Evolutionary conservation across 2,797 vertebrate genomes (phyloP).

Genomic region (Peromyscus eremicus): DNA sequence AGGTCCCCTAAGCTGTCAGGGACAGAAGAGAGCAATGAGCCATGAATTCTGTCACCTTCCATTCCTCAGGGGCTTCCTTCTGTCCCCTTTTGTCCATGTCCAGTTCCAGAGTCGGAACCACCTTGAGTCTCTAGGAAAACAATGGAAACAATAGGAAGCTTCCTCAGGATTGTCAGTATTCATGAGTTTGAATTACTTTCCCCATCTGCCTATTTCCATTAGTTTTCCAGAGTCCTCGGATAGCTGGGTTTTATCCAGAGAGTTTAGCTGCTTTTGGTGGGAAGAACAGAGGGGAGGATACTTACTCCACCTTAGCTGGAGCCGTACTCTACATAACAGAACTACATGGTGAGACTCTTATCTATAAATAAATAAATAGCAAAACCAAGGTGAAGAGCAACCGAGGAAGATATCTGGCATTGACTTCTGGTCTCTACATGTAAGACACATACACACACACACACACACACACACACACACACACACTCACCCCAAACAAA

Average conservation of each 20-base stretch:
- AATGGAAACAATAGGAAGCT: background rate
- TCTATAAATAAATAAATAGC: background rate
- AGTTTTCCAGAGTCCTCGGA: background rate
- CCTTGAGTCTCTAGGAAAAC: background rate
- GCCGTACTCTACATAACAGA: background rate
- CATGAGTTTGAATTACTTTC: background rate
- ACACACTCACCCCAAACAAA: background rate
- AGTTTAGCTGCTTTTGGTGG: background rate
- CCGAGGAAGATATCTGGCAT: background rate
- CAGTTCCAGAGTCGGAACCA: background rate
- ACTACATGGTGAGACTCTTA: background rate
- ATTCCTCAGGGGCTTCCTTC: background rate
- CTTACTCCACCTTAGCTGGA: background rate
- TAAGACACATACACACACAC: background rate
- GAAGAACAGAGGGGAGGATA: background rate
- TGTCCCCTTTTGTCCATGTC: background rate
- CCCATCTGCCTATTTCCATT: background rate
- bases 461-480: background rate
- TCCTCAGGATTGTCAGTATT: background rate
- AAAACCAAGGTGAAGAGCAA: background rate
- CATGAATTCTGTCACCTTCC: background rate
- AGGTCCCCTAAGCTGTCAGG: background rate
- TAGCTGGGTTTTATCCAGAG: conserved; percentile 8
- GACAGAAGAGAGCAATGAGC: background rate
- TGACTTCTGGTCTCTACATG: background rate